phyloP scores from a whole-genome alignment of 2,797 vertebrate genomes.

The Graptemys geographica region DNA sequence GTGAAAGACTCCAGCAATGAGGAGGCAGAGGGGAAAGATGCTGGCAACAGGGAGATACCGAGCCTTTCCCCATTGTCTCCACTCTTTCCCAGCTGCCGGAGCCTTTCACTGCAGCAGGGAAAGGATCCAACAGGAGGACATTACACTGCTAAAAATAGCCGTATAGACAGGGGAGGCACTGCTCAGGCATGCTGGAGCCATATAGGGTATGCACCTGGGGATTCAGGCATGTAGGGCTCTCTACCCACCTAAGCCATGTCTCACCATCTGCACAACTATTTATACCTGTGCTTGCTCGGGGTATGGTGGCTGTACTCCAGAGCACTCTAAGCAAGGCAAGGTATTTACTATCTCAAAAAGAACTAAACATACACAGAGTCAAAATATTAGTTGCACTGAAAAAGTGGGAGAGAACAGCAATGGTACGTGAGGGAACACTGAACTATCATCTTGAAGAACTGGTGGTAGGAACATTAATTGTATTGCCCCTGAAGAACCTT shows the following conservation, averaged over 20 bases:
- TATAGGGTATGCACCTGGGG: no score
- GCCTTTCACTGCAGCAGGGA: not conserved
- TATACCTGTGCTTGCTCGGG: not conserved
- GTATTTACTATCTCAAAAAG: slow-evolving; percentile 67
- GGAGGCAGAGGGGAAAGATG: not conserved
- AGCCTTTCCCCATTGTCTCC: not conserved
- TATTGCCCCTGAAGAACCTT: slow-evolving; percentile 28
- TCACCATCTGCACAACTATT: no score
- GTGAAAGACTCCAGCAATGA: not conserved
- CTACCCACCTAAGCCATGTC: no score
- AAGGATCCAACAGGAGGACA: not conserved
- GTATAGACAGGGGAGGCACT: not conserved
- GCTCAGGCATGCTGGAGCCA: no score
- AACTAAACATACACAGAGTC: slow-evolving; percentile 34
- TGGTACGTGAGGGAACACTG: slow-evolving; percentile 20
- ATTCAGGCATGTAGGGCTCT: not conserved
- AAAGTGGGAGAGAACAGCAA: slow-evolving; percentile 70
- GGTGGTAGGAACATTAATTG: slow-evolving; percentile 37
- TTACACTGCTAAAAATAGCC: not conserved
- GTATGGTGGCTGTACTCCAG: not conserved
- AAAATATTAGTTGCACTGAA: slow-evolving; percentile 43
- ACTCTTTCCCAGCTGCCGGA: not conserved
- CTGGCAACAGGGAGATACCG: not conserved
- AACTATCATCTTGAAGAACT: slow-evolving; percentile 56
- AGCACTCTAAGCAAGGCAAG: slow-evolving; percentile 58